A percentile compares a stretch with the other conserved stretches of the same genome.
These are phyloP conservation scores for Drosophila gunungcola DNA, from an alignment of 1,140 invertebrate species.

Conservation along the genomic window DNA sequence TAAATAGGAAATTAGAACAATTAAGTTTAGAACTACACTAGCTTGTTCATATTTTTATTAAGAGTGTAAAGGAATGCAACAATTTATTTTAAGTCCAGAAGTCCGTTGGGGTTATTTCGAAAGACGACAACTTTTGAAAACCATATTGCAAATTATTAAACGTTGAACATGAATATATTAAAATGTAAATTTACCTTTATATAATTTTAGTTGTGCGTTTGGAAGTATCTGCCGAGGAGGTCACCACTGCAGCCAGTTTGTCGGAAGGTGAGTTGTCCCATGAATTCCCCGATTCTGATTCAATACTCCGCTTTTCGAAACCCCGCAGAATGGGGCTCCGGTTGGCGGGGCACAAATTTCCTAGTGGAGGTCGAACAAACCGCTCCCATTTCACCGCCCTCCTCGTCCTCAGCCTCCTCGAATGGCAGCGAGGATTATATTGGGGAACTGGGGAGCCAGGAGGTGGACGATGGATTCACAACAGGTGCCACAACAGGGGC, in stretches of 20 bases:
- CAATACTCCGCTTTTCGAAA: background rate
- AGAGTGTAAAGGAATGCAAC: no score
- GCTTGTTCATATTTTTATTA: no score
- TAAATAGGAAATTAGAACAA: no score
- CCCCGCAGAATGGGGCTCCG: conserved; percentile 79
- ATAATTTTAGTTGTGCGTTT: conserved; percentile 58
- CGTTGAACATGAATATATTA: no score
- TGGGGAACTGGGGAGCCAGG: conserved; percentile 62
- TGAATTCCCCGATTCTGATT: background rate
- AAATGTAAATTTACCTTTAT: no score
- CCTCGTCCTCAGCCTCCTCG: conserved; percentile 24
- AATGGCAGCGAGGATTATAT: conserved; percentile 65
- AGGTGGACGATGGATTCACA: conserved; percentile 43
- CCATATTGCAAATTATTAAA: no score
- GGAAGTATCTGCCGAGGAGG: conserved; percentile 59
- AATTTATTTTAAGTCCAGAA: no score
- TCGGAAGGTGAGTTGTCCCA: conserved; percentile 70
- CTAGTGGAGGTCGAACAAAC: conserved; percentile 82
- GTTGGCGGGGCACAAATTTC: conserved; percentile 79
- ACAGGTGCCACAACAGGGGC: conserved; percentile 45
- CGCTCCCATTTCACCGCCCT: conserved; percentile 54
- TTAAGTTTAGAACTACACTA: no score
- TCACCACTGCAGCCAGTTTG: conserved; percentile 64
- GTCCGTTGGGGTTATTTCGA: no score
- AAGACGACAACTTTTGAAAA: no score